Conservation (phyloP, 2,888 invertebrate genomes). For the Elmis aenea region DNA sequence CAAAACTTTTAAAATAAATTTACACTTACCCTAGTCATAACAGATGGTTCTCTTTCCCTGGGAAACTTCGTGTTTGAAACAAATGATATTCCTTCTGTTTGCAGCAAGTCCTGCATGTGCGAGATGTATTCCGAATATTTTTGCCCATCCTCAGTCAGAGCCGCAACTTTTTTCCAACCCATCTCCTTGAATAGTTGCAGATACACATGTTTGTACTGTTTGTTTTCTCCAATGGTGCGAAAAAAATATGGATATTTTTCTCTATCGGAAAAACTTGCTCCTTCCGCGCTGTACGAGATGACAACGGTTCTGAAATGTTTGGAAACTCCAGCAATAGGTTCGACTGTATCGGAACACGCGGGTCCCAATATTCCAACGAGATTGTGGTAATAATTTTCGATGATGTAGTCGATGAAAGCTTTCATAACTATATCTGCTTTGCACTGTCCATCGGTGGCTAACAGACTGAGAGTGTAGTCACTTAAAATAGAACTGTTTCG, state of each 20-base stretch:
- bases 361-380: conserved; percentile 72
- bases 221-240: conserved; percentile 73
- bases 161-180: conserved; percentile 68
- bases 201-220: conserved; percentile 65
- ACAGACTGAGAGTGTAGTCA: conserved; percentile 56
- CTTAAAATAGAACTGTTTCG: conserved; percentile 52
- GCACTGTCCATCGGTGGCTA: conserved; percentile 62
- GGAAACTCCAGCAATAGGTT: conserved; percentile 72
- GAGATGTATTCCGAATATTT: conserved; percentile 74
- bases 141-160: conserved; percentile 74
- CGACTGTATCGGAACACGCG: conserved; percentile 76
- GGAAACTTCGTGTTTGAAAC: conserved; percentile 67
- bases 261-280: conserved; percentile 64
- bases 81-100: conserved; percentile 58
- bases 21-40: conserved; percentile 55
- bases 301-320: conserved; percentile 67
- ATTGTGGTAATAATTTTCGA: conserved; percentile 50
- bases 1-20: no score
- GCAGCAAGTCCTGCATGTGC: conserved; percentile 61
- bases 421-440: conserved; percentile 69
- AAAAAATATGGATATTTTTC: conserved; percentile 72
- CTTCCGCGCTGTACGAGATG: conserved; percentile 76
- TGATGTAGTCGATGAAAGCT: conserved; percentile 66
- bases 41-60: conserved; percentile 50
- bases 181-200: conserved; percentile 54